Percentiles rank a stretch among this genome's conserved stretches.
phyloP scores from a whole-genome alignment of 30 jellyfish, hydroid and myxozoan genomes.

The Hydractinia symbiolongicarpus region DNA sequence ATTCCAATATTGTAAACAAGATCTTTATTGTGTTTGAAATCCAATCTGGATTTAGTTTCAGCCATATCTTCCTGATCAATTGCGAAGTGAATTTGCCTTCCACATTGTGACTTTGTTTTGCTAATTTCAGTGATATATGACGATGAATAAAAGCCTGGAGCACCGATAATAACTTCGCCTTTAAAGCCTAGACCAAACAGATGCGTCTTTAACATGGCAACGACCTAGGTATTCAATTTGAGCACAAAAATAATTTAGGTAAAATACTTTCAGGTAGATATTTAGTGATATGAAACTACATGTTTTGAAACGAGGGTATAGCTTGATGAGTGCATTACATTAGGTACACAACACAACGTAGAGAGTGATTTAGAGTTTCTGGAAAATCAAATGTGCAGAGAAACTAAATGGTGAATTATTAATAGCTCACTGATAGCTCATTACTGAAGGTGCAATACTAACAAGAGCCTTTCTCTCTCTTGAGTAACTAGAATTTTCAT shows the following conservation, averaged over 20 bases:
- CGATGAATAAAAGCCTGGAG: neutral
- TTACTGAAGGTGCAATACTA: no score
- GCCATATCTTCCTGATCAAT: slow-evolving; percentile 17
- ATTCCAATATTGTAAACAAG: slow-evolving; percentile 7
- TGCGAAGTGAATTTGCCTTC: neutral
- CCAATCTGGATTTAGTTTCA: neutral
- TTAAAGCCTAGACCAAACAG: slow-evolving; percentile 9
- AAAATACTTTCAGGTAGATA: neutral
- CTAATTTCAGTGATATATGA: neutral
- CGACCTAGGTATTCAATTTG: neutral
- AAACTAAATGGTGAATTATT: no score
- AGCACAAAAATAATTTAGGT: neutral
- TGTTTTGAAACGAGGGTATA: no score
- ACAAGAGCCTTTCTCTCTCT: no score
- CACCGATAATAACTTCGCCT: slow-evolving; percentile 18
- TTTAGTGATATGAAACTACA: no score
- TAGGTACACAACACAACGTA: no score
- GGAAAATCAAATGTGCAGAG: no score
- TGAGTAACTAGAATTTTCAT: no score
- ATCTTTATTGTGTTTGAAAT: slow-evolving; percentile 3
- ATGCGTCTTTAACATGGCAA: neutral
- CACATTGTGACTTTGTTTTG: neutral
- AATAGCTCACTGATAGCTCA: no score
- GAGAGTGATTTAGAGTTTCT: no score
- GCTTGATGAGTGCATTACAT: no score